These are phyloP conservation scores for Charina bottae DNA, from an alignment of 2,113 vertebrate genomes.

Conservation along the genomic window DNA sequence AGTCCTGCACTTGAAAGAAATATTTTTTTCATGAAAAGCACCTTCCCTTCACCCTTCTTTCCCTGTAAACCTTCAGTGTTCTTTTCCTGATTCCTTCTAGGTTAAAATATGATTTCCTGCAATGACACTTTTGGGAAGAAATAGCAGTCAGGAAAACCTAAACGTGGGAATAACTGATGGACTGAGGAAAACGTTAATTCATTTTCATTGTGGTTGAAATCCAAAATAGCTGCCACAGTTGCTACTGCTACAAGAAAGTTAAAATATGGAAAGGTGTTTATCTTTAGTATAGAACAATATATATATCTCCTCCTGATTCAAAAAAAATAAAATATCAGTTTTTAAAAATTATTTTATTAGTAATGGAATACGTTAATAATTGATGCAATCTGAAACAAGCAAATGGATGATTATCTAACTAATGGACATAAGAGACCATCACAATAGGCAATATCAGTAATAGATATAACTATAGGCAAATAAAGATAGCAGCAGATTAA, in stretches of 20 bases:
- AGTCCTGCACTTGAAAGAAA: background rate
- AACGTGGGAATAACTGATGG: background rate
- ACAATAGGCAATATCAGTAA: background rate
- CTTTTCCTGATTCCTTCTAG: too few species aligned
- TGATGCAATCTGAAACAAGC: background rate
- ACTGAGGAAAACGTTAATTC: background rate
- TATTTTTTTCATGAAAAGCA: too few species aligned
- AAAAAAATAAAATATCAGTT: background rate
- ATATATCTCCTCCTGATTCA: background rate
- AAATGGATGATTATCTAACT: background rate
- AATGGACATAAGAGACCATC: background rate
- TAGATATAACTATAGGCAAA: background rate
- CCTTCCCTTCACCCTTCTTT: too few species aligned
- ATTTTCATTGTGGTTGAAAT: background rate
- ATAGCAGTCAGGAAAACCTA: background rate
- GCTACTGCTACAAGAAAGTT: background rate
- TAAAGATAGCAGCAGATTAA: background rate
- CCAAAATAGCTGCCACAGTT: background rate
- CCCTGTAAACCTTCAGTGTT: too few species aligned
- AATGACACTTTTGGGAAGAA: background rate
- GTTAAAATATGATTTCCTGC: background rate
- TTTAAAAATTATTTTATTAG: background rate
- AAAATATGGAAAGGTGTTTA: background rate
- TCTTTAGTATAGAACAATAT: background rate
- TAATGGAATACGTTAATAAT: background rate